Evolutionary conservation across 2,888 invertebrate species (phyloP).

Genomic region (Chesias legatella): DNA sequence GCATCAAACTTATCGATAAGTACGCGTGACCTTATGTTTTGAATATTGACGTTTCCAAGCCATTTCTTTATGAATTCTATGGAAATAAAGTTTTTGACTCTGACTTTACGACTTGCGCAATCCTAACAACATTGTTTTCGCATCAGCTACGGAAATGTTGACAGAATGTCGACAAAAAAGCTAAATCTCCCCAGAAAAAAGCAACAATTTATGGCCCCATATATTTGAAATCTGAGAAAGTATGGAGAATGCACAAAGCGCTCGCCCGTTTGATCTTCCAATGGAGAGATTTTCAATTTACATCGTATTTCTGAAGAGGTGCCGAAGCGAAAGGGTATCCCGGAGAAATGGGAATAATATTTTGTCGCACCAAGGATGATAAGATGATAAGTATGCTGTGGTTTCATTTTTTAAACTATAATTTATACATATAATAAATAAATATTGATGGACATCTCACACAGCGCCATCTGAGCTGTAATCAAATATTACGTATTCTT

Average conservation of each 20-base stretch:
- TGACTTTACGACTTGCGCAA: too few relatives aligned
- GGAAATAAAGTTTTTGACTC: too few relatives aligned
- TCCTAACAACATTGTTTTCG: neutral
- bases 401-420: too few relatives aligned
- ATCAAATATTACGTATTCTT: too few relatives aligned
- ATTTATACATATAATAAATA: too few relatives aligned
- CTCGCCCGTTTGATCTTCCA: slow-evolving; percentile 62
- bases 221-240: slow-evolving; percentile 21
- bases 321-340: slow-evolving; percentile 13
- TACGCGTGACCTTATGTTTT: too few relatives aligned
- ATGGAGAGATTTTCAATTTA: slow-evolving; percentile 73
- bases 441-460: too few relatives aligned
- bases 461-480: too few relatives aligned
- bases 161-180: slow-evolving; percentile 19
- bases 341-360: slow-evolving; percentile 5
- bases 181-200: slow-evolving; percentile 14
- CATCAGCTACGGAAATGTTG: neutral
- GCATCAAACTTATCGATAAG: too few relatives aligned
- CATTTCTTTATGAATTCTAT: too few relatives aligned
- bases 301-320: slow-evolving; percentile 47
- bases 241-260: slow-evolving; percentile 48
- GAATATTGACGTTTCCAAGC: too few relatives aligned
- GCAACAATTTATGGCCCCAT: slow-evolving; percentile 20
- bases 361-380: neutral
- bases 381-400: too few relatives aligned